Evolutionary conservation across 2,888 invertebrate species (phyloP).

Genomic region (Hydroisotoma schaefferi): DNA sequence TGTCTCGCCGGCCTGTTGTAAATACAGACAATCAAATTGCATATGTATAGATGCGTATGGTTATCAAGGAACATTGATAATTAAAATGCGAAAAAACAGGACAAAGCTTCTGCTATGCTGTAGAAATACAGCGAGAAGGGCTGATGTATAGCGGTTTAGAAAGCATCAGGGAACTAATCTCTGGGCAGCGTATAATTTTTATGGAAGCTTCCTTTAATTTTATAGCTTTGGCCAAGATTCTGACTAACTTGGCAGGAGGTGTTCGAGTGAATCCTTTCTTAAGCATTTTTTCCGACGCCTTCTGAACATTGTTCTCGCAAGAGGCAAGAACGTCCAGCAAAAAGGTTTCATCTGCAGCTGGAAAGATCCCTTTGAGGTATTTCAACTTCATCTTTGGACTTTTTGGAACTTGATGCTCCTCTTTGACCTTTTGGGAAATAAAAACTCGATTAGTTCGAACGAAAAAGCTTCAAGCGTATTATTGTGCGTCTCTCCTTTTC

Average conservation of each 20-base stretch:
- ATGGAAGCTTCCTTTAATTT: background rate
- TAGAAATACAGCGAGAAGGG: slow-evolving; percentile 7
- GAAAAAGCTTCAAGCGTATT: too few relatives aligned
- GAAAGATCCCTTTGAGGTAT: slow-evolving; percentile 88
- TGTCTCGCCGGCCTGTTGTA: slow-evolving; percentile 45
- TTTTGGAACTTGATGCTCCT: slow-evolving; percentile 41
- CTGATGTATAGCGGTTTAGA: background rate
- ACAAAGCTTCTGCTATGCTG: slow-evolving; percentile 15
- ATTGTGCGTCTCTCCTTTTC: too few relatives aligned
- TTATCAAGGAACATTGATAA: background rate
- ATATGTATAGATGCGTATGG: background rate
- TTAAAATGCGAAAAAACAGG: slow-evolving; percentile 6
- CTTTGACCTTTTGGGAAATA: too few relatives aligned
- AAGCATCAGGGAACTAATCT: background rate
- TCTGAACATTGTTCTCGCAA: slow-evolving; percentile 86
- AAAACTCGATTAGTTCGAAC: too few relatives aligned
- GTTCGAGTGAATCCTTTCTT: slow-evolving; percentile 78
- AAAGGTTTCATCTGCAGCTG: slow-evolving; percentile 82
- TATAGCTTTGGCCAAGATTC: too few relatives aligned
- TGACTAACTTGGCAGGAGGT: slow-evolving; percentile 56
- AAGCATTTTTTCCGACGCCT: slow-evolving; percentile 74
- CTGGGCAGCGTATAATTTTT: slow-evolving; percentile 17
- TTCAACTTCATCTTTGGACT: slow-evolving; percentile 86
- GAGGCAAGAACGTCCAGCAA: slow-evolving; percentile 73
- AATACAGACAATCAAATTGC: background rate